Evolutionary conservation across 2,888 invertebrate species (phyloP).

Genomic region (Ennomos quercinarius): DNA sequence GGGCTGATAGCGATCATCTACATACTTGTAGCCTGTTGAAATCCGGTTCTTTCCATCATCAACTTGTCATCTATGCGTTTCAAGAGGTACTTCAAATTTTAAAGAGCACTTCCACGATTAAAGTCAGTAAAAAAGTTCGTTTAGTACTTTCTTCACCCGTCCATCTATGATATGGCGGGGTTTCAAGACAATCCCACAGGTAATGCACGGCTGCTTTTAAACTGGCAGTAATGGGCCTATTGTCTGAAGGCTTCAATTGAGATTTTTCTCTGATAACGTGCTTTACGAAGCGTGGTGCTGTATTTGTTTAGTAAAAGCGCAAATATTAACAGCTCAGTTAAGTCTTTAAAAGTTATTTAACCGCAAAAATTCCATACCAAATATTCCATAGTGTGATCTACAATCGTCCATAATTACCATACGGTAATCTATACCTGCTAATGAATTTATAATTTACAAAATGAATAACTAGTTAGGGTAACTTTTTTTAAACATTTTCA

Average conservation of each 20-base stretch:
- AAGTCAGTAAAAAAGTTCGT: conserved; percentile 3
- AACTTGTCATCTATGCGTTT: conserved; percentile 15
- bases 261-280: conserved; percentile 44
- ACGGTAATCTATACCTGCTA: too few species aligned
- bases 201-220: conserved; percentile 36
- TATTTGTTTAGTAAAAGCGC: conserved; percentile 53
- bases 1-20: conserved; percentile 48
- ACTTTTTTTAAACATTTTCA: too few species aligned
- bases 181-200: conserved; percentile 49
- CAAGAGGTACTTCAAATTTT: conserved; percentile 2
- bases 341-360: not conserved
- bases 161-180: conserved; percentile 6
- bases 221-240: conserved; percentile 52
- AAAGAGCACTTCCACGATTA: not conserved
- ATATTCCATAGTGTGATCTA: too few species aligned
- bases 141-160: not conserved
- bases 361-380: not conserved
- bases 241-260: conserved; percentile 51
- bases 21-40: conserved; percentile 16
- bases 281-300: conserved; percentile 46
- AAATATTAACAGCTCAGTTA: conserved; percentile 5
- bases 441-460: too few species aligned
- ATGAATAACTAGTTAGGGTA: too few species aligned
- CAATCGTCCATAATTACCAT: too few species aligned
- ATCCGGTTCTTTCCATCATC: conserved; percentile 25